Evolutionary conservation across 2,113 vertebrate genomes (phyloP).

Genomic region (Apeltes quadracus): DNA sequence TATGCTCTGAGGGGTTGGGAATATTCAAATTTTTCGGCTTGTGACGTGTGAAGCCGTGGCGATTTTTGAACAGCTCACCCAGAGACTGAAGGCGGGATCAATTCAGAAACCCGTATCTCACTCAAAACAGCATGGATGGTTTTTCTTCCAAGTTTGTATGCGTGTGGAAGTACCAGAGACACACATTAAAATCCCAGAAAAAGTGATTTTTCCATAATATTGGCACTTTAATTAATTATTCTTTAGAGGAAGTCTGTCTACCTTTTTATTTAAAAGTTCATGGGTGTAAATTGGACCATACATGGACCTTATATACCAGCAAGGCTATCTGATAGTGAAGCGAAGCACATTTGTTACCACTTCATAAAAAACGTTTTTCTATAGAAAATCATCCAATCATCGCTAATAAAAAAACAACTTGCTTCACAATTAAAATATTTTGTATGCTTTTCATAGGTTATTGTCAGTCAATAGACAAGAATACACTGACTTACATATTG

Average conservation of each 20-base stretch:
- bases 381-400: background rate
- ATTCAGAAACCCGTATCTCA: too few species aligned
- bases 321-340: background rate
- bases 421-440: background rate
- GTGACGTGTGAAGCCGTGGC: too few species aligned
- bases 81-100: too few species aligned
- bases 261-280: background rate
- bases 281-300: background rate
- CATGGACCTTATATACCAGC: background rate
- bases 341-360: background rate
- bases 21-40: too few species aligned
- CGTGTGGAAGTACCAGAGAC: too few species aligned
- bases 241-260: background rate
- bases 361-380: background rate
- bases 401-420: background rate
- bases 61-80: too few species aligned
- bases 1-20: too few species aligned
- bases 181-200: too few species aligned
- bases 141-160: too few species aligned
- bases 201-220: too few species aligned
- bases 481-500: background rate
- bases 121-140: too few species aligned
- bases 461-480: background rate
- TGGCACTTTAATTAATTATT: too few species aligned
- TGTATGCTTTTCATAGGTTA: background rate